Percentiles rank a stretch among this genome's conserved stretches.
Evolutionary conservation across 2,113 vertebrate species (phyloP).

Genomic region (Porphyrio hochstetteri): DNA sequence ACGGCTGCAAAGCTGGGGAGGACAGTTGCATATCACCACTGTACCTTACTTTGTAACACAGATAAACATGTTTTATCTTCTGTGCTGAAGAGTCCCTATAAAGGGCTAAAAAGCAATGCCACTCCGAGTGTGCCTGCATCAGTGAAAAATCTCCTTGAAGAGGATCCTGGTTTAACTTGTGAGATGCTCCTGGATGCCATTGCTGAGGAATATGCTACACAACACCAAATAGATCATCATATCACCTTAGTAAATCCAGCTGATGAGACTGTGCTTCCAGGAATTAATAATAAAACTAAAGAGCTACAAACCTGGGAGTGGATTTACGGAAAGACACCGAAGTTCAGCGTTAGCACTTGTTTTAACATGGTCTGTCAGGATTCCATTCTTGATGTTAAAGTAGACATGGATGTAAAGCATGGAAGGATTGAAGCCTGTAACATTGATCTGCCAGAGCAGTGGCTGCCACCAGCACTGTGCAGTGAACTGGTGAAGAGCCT

Average conservation of each 20-base stretch:
- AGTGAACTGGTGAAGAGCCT: slow-evolving; percentile 72
- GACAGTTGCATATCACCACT: slow-evolving; percentile 90
- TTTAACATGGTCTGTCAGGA: slow-evolving; percentile 72
- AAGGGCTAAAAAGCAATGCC: slow-evolving; percentile 87
- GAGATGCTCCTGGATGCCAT: slow-evolving; percentile 81
- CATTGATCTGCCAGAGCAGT: slow-evolving; percentile 75
- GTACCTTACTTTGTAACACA: slow-evolving; percentile 85
- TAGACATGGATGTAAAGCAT: slow-evolving; percentile 82
- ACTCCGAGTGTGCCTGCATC: slow-evolving; percentile 87
- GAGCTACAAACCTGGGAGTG: slow-evolving; percentile 91
- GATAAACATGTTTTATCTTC: slow-evolving; percentile 80
- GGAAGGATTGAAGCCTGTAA: slow-evolving; percentile 82
- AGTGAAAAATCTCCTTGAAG: slow-evolving; percentile 87
- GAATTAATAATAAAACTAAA: slow-evolving; percentile 73
- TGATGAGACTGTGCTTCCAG: slow-evolving; percentile 82
- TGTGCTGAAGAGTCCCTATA: slow-evolving; percentile 81
- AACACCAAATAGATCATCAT: slow-evolving; percentile 69
- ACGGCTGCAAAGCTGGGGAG: slow-evolving; percentile 91
- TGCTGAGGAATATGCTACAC: slow-evolving; percentile 78
- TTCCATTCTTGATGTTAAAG: slow-evolving; percentile 60
- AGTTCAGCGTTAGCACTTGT: slow-evolving; percentile 80
- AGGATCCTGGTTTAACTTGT: slow-evolving; percentile 82
- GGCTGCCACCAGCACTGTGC: slow-evolving; percentile 79
- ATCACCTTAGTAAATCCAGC: slow-evolving; percentile 79
- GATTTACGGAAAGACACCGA: slow-evolving; percentile 91